Percentiles rank a stretch among this genome's conserved stretches.
phyloP scores from a whole-genome alignment of 2,797 vertebrate genomes.

The Peromyscus eremicus region DNA sequence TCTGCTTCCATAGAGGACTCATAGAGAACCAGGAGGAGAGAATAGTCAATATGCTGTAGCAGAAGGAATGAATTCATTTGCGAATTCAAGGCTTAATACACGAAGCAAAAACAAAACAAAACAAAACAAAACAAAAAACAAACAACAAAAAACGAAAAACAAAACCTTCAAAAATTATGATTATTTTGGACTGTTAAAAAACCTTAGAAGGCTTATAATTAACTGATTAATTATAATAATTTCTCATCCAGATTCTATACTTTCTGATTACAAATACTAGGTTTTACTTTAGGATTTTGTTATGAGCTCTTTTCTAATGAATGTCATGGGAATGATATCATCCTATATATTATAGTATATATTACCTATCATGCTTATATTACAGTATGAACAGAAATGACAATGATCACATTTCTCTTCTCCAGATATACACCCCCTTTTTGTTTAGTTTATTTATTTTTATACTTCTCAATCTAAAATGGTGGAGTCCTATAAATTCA shows the following conservation, averaged over 20 bases:
- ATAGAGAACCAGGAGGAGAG: not conserved
- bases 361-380: not conserved
- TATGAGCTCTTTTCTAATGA: not conserved
- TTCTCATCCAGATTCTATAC: not conserved
- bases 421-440: not conserved
- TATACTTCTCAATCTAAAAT: not conserved
- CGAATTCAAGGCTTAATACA: constrained; percentile 38
- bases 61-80: not conserved
- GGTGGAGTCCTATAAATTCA: not conserved
- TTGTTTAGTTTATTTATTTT: not conserved
- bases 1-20: not conserved
- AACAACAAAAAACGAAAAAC: too few relatives aligned
- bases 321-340: not conserved
- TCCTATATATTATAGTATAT: not conserved
- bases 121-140: constrained; percentile 5
- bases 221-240: not conserved
- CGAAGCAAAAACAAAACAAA: not conserved
- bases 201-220: not conserved
- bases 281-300: not conserved
- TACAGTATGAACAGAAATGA: not conserved
- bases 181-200: constrained; percentile 3
- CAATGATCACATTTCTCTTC: not conserved
- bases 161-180: not conserved
- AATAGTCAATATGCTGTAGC: not conserved
- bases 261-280: not conserved